Evolutionary conservation across 2,888 invertebrate genomes (phyloP).

Genomic region (Parascotia fuliginaria): DNA sequence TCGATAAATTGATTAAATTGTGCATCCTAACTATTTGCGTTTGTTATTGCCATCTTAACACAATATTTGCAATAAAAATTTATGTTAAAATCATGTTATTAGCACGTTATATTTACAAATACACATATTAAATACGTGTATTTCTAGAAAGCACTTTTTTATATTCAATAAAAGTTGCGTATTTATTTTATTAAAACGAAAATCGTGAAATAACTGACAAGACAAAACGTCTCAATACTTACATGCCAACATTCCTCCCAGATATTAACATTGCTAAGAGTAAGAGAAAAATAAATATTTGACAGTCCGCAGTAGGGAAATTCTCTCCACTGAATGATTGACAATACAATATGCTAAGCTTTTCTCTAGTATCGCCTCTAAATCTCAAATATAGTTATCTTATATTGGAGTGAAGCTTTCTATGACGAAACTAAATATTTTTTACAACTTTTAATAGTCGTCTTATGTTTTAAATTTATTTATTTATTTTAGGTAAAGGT

Average conservation of each 20-base stretch:
- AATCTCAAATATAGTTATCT: conserved; percentile 55
- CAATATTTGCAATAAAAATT: no score
- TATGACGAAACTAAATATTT: conserved; percentile 38
- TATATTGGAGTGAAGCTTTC: conserved; percentile 42
- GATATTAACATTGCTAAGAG: conserved; percentile 69
- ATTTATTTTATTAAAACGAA: conserved; percentile 61
- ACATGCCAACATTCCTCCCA: conserved; percentile 60
- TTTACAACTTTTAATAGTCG: conserved; percentile 29
- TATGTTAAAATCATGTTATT: background rate
- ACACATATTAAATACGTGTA: no score
- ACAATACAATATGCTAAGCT: conserved; percentile 59
- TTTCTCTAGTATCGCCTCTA: conserved; percentile 49
- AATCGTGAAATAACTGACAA: conserved; percentile 61
- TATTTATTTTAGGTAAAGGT: background rate
- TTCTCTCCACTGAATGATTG: conserved; percentile 64
- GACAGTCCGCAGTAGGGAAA: conserved; percentile 65
- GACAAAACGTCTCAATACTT: conserved; percentile 63
- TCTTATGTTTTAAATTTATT: background rate
- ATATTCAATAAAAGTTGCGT: conserved; percentile 31
- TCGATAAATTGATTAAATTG: background rate
- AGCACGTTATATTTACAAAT: background rate
- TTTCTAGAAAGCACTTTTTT: no score
- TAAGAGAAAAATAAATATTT: conserved; percentile 70
- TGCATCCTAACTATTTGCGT: background rate
- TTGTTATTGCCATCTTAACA: background rate